Conservation (phyloP, 2,888 invertebrate species). For the Eristalinus sepulchralis region DNA sequence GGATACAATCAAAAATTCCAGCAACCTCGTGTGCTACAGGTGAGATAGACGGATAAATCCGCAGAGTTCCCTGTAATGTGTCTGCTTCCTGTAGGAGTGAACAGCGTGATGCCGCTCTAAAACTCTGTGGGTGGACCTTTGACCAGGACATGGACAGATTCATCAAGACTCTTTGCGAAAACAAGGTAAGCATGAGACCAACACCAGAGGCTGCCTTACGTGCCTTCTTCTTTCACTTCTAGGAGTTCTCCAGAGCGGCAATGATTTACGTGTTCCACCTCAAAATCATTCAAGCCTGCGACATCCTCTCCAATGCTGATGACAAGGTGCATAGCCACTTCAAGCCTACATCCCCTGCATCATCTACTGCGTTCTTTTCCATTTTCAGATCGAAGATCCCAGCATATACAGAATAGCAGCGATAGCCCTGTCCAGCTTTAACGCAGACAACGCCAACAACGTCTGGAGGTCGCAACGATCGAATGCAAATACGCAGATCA, state of each 20-base stretch:
- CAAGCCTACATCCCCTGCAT: background rate
- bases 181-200: conserved; percentile 78
- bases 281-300: conserved; percentile 91
- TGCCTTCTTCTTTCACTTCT: background rate
- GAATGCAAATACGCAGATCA: conserved; percentile 87
- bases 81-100: conserved; percentile 82
- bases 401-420: conserved; percentile 83
- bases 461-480: conserved; percentile 90
- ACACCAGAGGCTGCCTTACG: background rate
- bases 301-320: conserved; percentile 90
- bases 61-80: background rate
- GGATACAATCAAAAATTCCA: conserved; percentile 79
- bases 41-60: conserved; percentile 54
- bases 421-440: conserved; percentile 92
- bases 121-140: conserved; percentile 94
- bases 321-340: conserved; percentile 74
- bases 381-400: conserved; percentile 74
- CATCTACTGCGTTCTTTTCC: background rate
- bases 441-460: conserved; percentile 88
- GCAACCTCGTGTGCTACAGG: conserved; percentile 77
- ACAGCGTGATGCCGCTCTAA: conserved; percentile 88
- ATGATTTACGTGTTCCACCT: conserved; percentile 95
- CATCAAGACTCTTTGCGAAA: conserved; percentile 87
- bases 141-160: conserved; percentile 87
- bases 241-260: conserved; percentile 91